phyloP scores from a whole-genome alignment of 2,888 invertebrate species.

The Taphrorychus bicolor region DNA sequence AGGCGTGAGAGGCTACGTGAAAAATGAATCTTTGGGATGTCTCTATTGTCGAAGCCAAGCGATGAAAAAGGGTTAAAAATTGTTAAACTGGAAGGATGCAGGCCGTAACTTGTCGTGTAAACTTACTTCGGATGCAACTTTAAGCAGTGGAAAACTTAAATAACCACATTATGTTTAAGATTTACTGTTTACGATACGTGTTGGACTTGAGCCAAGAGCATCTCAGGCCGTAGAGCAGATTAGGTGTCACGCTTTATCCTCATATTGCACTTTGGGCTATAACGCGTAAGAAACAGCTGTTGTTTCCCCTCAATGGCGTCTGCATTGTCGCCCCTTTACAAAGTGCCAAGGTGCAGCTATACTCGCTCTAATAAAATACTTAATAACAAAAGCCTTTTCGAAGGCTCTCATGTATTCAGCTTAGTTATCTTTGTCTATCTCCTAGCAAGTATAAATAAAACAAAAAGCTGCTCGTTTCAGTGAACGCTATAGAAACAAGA shows the following conservation, averaged over 20 bases:
- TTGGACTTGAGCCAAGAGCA: slow-evolving; percentile 52
- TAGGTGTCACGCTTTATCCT: slow-evolving; percentile 47
- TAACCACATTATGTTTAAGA: slow-evolving; percentile 42
- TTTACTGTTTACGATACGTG: slow-evolving; percentile 39
- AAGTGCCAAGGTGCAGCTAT: slow-evolving; percentile 34
- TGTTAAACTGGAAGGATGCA: slow-evolving; percentile 27
- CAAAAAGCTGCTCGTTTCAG: neutral
- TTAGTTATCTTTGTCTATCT: slow-evolving; percentile 20
- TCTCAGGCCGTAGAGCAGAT: slow-evolving; percentile 53
- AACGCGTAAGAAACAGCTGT: slow-evolving; percentile 41
- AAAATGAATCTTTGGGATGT: neutral
- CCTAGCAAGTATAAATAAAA: slow-evolving; percentile 1
- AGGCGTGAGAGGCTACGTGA: no score
- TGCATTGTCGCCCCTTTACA: slow-evolving; percentile 32
- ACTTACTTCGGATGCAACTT: slow-evolving; percentile 36
- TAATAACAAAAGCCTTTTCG: slow-evolving; percentile 26
- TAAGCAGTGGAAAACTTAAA: slow-evolving; percentile 39
- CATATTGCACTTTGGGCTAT: slow-evolving; percentile 40
- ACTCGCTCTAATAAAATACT: slow-evolving; percentile 28
- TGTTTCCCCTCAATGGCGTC: slow-evolving; percentile 35
- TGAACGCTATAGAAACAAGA: neutral
- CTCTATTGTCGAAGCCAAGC: slow-evolving; percentile 2
- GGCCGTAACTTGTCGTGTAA: slow-evolving; percentile 26
- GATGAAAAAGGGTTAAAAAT: slow-evolving; percentile 14
- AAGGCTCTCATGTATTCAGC: slow-evolving; percentile 9